Evolutionary conservation across 1,140 invertebrate species (phyloP), one percentile per base, ranked within the genome.

Genomic region (Nasonia giraulti): DNA sequence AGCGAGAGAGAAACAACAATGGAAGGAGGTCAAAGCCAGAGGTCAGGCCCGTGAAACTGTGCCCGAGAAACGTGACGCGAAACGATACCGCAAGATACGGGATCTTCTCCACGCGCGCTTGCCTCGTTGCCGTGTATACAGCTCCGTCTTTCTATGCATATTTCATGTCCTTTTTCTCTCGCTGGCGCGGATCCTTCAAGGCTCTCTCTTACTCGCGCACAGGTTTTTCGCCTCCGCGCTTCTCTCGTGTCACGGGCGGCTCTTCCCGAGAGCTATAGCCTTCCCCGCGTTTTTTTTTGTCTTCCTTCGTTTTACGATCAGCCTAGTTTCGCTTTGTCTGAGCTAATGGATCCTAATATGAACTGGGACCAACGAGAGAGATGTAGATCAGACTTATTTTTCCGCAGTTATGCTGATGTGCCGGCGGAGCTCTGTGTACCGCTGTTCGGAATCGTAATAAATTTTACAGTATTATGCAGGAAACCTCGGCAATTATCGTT

Each of bases 1-100:
- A 62, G 33, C 62, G 68, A 40, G 76, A 75, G 84, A 86, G 86
- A 86, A 86, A 87, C 85, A 86, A 87, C 87, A 88, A 89, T 88
- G 82, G 81, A 85, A 87, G 82, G 86, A 87, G 88, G 88, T 89
- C 87, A 87, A 87, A 88, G 88, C 87, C 86, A 85, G 85, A 88
- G 88, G 85, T 88, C 88, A 89, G 83, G 73, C 86, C 87, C 87
- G 85, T 89, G 87, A 89, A 87, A 88, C 86, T 88, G 80, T 84
- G 85, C 82, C 87, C 87, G 85, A 88, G 88, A 88, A 89, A 89
- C 87, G 88, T 88, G 88, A 89, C 75, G 85, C 87, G 85, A 88
- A 85, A 83, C 71, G 74, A 84, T 87, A 87, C 86, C 77, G 31
- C 55, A 84, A 78, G 83, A 82, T 86, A 79, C 40, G 79, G 80